phyloP scores from a whole-genome alignment of 30 jellyfish, hydroid and myxozoan species.

The Thelohanellus kitauei region DNA sequence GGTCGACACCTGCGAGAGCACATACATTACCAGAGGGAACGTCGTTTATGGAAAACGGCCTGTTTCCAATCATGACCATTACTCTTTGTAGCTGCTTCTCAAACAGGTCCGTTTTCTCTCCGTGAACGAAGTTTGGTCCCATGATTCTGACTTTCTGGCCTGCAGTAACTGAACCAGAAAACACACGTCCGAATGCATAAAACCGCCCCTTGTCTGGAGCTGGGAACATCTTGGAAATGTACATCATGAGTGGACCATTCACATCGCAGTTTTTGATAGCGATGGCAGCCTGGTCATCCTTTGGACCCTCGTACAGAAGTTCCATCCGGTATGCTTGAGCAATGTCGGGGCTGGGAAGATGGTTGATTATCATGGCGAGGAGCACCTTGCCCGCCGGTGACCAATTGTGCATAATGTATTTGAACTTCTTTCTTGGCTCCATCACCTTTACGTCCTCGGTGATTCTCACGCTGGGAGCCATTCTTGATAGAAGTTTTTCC shows the following conservation, averaged over 20 bases:
- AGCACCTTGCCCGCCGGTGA: conserved; percentile 90
- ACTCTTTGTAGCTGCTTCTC: conserved; percentile 44
- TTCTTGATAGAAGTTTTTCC: no score
- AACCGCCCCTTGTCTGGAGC: conserved; percentile 91
- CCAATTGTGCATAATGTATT: conserved; percentile 86
- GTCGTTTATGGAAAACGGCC: conserved; percentile 82
- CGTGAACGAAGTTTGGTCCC: conserved; percentile 88
- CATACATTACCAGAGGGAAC: conserved; percentile 96
- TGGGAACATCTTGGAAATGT: conserved; percentile 92
- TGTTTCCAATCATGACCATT: conserved; percentile 83
- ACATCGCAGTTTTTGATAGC: conserved; percentile 76
- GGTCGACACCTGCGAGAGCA: conserved; percentile 97
- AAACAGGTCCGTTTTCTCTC: conserved; percentile 57
- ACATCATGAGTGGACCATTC: conserved; percentile 74
- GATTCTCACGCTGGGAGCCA: no score
- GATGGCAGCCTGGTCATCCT: conserved; percentile 53
- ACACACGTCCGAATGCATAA: conserved; percentile 96
- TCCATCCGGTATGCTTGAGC: conserved; percentile 95
- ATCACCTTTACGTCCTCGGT: no score
- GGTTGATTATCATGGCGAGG: conserved; percentile 70
- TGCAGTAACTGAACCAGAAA: conserved; percentile 85
- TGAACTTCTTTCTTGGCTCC: no score
- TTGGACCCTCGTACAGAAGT: conserved; percentile 81
- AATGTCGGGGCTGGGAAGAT: conserved; percentile 78
- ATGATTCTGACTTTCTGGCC: conserved; percentile 66